Conservation (phyloP, 2,113 vertebrate genomes). For the Phylloscopus trochilus region DNA sequence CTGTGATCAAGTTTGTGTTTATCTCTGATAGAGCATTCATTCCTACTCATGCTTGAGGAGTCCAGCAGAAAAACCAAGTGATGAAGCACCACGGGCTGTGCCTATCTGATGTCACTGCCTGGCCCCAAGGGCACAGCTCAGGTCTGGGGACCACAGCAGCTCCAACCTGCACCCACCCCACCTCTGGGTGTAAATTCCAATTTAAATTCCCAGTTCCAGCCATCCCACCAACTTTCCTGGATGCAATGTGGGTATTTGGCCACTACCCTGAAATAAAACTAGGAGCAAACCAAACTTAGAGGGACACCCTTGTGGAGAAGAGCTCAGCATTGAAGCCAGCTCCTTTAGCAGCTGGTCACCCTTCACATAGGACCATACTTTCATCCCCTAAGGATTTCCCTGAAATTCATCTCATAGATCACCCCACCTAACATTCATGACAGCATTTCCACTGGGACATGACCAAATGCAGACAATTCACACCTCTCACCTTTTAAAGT, state of each 20-base stretch:
- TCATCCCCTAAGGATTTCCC: background rate
- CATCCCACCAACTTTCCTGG: background rate
- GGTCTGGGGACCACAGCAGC: background rate
- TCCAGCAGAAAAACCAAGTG: background rate
- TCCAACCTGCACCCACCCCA: rapidly evolving
- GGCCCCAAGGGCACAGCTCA: background rate
- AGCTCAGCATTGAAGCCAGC: background rate
- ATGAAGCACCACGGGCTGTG: background rate
- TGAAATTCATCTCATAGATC: background rate
- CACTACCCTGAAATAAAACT: background rate
- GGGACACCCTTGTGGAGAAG: background rate
- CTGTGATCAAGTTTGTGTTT: background rate
- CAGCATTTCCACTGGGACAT: background rate
- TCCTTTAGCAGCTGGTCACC: background rate
- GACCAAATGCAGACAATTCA: background rate
- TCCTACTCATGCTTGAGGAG: background rate
- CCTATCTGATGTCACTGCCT: rapidly evolving
- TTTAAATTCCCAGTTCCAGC: background rate
- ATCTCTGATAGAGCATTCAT: background rate
- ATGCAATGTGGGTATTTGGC: background rate
- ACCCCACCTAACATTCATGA: background rate
- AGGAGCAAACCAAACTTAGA: background rate
- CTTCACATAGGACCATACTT: background rate
- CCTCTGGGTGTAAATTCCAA: background rate
- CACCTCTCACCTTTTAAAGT: background rate